phyloP scores from a whole-genome alignment of 2,113 vertebrate genomes.

The Triplophysa dalaica region DNA sequence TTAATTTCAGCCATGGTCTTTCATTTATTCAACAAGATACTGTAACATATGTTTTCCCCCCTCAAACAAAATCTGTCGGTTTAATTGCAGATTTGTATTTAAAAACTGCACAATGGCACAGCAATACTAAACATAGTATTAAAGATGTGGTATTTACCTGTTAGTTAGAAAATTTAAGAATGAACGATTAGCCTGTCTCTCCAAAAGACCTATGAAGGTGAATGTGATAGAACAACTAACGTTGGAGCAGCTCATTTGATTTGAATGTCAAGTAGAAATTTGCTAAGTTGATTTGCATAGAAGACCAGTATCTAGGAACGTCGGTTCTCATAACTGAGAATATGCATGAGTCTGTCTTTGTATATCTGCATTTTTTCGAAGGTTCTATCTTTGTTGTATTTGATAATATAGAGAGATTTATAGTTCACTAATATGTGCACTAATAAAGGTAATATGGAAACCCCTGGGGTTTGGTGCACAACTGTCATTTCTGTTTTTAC shows the following conservation, averaged over 20 bases:
- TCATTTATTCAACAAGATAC: no score
- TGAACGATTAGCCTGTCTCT: background rate
- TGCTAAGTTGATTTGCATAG: no score
- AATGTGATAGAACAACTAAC: background rate
- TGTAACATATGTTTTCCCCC: no score
- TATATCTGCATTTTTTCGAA: background rate
- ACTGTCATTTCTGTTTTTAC: no score
- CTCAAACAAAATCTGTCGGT: no score
- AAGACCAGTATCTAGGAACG: background rate
- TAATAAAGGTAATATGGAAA: background rate
- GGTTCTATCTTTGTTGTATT: no score
- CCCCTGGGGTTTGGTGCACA: background rate
- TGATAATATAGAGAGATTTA: background rate
- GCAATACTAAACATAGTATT: background rate
- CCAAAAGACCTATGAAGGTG: background rate
- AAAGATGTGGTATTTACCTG: slow-evolving; percentile 7
- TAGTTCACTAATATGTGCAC: background rate
- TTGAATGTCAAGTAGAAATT: slow-evolving; percentile 22
- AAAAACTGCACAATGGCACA: background rate
- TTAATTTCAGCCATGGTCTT: no score
- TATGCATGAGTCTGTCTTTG: background rate
- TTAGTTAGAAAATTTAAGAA: background rate
- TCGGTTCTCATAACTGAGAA: background rate
- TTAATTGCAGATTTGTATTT: background rate
- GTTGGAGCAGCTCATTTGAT: background rate